Base-by-base conservation (phyloP, 2,888 invertebrate genomes). In the Aradus depressus region DNA sequence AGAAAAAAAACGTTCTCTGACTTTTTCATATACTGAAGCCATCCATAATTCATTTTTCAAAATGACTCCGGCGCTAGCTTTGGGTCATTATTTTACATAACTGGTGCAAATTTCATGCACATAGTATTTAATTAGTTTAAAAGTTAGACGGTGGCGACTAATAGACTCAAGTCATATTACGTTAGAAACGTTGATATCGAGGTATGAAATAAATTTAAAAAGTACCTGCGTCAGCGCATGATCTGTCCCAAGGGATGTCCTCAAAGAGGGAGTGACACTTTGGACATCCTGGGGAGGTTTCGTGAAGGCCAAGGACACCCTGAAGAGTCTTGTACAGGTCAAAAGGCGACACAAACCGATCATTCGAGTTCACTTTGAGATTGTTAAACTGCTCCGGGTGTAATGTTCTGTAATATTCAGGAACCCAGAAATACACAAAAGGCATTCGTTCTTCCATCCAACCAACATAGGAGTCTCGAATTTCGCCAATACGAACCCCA, bases 391-490 rank as follows among this genome's bases (percentile, higher is more conserved):
- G 73, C 4, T 69, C 64, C 0, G 78, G 74, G 60, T 76, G 68
- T 22, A 67, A 68, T 3, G 68, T 68, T 53, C 73, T 74, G 55
- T 84, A 76, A 67, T 72, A 72, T 6, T 71, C 66, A 0, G 88
- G 86, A 38, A 81, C 57, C 70, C 77, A 80, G 19, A 86, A 67
- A 62, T 80, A 84, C 34, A 85, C 70, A 60, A 79, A 80, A 0
- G 88, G 87, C 60, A 86, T 63, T 12, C 85, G 75, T 60, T 86
- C 84, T 62, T 88, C 87, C 60, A 84, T 75, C 72, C 82, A 86
- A 0, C 85, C 84, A 23, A 80, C 75, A 56, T 77, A 70, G 2
- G 79, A 76, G 53, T 76, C 69, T 3, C 86, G 72, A 35, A 80
- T 74, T n/a, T 75, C 74, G 0, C 87, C 87, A 64, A 80, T 85